phyloP scores from a whole-genome alignment of 2,888 invertebrate species.

The Ypsolopha scabrella region DNA sequence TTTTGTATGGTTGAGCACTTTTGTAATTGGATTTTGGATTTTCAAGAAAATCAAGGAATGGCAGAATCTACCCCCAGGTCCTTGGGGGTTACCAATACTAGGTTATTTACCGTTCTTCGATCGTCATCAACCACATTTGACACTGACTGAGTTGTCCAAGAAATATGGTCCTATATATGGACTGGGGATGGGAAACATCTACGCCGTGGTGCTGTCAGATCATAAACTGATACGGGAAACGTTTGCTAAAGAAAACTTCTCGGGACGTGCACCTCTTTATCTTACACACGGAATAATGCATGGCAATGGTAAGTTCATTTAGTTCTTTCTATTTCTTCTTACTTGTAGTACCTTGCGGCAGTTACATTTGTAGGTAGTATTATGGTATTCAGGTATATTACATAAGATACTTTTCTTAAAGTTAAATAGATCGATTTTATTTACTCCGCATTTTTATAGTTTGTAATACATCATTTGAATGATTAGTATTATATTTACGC shows the following conservation, averaged over 20 bases:
- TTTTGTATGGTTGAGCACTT: constrained; percentile 30
- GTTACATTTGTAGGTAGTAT: too few species aligned
- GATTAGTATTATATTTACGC: too few species aligned
- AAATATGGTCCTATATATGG: constrained; percentile 82
- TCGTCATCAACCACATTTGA: constrained; percentile 75
- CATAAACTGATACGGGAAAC: constrained; percentile 78
- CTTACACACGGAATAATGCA: constrained; percentile 90
- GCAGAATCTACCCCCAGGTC: constrained; percentile 79
- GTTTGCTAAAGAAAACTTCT: constrained; percentile 77
- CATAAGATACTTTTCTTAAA: too few species aligned
- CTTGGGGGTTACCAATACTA: constrained; percentile 80
- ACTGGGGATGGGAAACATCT: constrained; percentile 79
- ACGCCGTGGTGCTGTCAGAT: constrained; percentile 83
- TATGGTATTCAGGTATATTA: too few species aligned
- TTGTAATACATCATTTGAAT: too few species aligned
- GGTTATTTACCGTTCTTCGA: constrained; percentile 85
- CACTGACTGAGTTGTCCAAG: constrained; percentile 74
- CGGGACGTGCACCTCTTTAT: constrained; percentile 85
- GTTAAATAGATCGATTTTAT: too few species aligned
- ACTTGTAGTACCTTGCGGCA: too few species aligned
- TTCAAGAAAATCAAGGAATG: constrained; percentile 45
- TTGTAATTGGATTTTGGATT: constrained; percentile 40
- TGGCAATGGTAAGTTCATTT: constrained; percentile 78
- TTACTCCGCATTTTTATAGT: too few species aligned
- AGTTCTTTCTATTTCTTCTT: neutral